Conservation (phyloP, 2,797 vertebrate species). For the Myiothlypis chrysogaster region DNA sequence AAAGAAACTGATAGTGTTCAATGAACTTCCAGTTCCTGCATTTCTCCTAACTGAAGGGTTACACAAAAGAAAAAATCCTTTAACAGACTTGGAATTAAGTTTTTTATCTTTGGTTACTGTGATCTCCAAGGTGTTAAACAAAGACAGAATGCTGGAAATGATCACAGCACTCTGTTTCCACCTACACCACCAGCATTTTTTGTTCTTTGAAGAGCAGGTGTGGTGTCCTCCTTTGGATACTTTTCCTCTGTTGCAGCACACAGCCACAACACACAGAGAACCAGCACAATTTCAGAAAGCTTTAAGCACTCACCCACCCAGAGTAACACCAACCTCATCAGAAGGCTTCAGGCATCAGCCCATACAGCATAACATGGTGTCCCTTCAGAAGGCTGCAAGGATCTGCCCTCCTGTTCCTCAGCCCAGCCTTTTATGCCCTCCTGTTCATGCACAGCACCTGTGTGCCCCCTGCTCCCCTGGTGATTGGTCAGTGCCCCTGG, state of each 20-base stretch:
- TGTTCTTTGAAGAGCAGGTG: neutral
- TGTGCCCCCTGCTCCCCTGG: neutral
- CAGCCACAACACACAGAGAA: neutral
- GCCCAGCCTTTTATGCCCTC: neutral
- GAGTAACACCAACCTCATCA: neutral
- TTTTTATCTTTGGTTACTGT: neutral
- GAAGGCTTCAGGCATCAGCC: neutral
- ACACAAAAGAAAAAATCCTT: neutral
- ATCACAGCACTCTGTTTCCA: too few relatives aligned
- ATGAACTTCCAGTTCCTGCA: neutral
- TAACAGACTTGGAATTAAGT: neutral
- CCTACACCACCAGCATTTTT: neutral
- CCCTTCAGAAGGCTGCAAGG: neutral
- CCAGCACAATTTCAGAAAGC: neutral
- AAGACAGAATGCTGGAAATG: neutral
- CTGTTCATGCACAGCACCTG: fast-evolving
- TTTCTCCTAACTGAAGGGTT: neutral
- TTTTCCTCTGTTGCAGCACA: neutral
- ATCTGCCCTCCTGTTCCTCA: neutral
- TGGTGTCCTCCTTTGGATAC: neutral
- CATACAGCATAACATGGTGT: fast-evolving
- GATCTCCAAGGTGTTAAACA: neutral
- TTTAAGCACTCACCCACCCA: neutral
- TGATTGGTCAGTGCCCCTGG: neutral
- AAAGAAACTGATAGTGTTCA: neutral